Conservation (phyloP, 1,140 invertebrate species). For the Zophobas atratus region DNA sequence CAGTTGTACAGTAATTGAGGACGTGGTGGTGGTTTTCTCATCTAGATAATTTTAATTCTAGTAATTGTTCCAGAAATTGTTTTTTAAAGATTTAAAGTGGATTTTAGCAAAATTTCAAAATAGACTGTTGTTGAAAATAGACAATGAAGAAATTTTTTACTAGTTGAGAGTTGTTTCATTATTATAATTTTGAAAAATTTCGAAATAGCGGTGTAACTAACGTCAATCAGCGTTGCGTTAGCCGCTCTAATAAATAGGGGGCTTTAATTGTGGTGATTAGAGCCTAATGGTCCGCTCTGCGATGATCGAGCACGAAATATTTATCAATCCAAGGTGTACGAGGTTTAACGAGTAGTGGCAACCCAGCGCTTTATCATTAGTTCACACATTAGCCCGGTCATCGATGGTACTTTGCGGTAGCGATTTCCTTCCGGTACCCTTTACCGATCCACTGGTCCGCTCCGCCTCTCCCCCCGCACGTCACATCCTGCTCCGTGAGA, state of each 20-base stretch:
- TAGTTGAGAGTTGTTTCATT: no score
- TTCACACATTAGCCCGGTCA: conserved; percentile 8
- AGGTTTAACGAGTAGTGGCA: neutral
- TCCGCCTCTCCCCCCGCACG: conserved; percentile 42
- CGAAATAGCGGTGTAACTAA: no score
- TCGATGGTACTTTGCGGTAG: conserved; percentile 38
- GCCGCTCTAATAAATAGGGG: no score
- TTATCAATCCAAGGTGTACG: neutral
- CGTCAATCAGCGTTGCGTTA: no score
- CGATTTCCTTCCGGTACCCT: conserved; percentile 48
- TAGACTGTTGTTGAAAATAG: no score
- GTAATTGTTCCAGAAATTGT: no score
- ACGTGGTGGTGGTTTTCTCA: no score
- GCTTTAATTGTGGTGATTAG: neutral
- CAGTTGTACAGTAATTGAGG: conserved; percentile 20
- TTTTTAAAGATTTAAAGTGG: no score
- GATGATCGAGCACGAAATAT: neutral
- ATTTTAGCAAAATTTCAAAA: no score
- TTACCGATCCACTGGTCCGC: conserved; percentile 46
- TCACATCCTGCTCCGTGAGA: conserved; percentile 49
- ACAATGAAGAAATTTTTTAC: no score
- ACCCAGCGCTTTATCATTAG: conserved; percentile 21
- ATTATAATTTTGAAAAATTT: no score
- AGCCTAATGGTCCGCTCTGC: neutral
- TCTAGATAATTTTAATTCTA: no score